These are phyloP conservation scores for Ambastaia sidthimunki DNA, from an alignment of 2,797 vertebrate genomes.

Conservation along the genomic window DNA sequence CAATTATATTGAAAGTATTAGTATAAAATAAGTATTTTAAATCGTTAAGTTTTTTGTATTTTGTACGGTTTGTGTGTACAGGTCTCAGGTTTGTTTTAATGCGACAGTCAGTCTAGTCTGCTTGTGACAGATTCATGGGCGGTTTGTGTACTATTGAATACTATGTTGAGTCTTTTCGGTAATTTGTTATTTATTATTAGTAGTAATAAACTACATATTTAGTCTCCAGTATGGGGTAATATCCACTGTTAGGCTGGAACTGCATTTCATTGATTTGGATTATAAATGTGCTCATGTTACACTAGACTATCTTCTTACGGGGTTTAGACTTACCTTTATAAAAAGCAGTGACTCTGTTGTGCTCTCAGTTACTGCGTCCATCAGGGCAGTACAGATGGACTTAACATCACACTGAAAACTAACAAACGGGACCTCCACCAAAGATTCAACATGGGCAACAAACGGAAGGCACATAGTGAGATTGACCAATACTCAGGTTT, in stretches of 20 bases:
- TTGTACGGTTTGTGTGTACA: not conserved
- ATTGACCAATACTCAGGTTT: constrained; percentile 89
- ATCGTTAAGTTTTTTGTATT: not conserved
- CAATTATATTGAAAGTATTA: too few species aligned
- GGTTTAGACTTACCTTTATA: constrained; percentile 12
- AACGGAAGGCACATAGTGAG: constrained; percentile 69
- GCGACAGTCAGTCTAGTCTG: too few species aligned
- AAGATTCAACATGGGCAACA: constrained; percentile 65
- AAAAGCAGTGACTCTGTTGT: constrained; percentile 14
- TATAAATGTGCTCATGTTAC: constrained; percentile 8
- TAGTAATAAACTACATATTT: not conserved
- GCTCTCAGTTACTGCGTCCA: constrained; percentile 26
- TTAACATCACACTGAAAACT: constrained; percentile 62
- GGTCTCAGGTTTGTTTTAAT: constrained; percentile 5
- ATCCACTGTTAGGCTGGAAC: not conserved
- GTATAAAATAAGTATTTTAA: not conserved
- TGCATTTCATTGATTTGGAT: not conserved
- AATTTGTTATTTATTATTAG: not conserved
- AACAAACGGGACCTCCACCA: constrained; percentile 57
- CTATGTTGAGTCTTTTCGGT: not conserved
- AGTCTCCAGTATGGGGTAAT: not conserved
- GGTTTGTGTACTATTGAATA: not conserved
- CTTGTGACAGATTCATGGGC: not conserved
- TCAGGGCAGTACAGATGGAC: constrained; percentile 26
- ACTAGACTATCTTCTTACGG: not conserved